Evolutionary conservation across 2,888 invertebrate genomes (phyloP).

Genomic region (Drosophila nr. fundita): DNA sequence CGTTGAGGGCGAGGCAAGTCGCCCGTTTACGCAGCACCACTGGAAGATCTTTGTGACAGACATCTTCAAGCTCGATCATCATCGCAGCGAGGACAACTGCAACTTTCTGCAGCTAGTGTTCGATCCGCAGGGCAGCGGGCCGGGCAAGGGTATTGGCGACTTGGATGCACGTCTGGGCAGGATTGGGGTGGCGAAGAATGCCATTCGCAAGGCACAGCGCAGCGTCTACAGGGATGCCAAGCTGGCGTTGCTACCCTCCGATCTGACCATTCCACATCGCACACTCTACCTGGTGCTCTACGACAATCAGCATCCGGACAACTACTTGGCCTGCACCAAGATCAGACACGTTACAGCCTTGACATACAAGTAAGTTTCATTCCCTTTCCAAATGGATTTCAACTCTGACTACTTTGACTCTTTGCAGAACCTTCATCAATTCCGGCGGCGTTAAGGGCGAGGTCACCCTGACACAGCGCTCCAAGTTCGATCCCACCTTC

Average conservation of each 20-base stretch:
- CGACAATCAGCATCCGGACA: constrained; percentile 90
- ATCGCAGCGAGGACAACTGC: constrained; percentile 91
- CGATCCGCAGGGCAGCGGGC: constrained; percentile 91
- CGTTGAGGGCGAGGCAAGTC: constrained; percentile 43
- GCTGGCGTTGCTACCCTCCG: constrained; percentile 89
- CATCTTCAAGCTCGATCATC: constrained; percentile 91
- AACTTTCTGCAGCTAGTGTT: constrained; percentile 93
- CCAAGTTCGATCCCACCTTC: constrained; percentile 94
- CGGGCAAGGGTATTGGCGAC: constrained; percentile 91
- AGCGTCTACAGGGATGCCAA: constrained; percentile 89
- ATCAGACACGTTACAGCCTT: constrained; percentile 89
- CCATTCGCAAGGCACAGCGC: constrained; percentile 85
- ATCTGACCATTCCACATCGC: constrained; percentile 91
- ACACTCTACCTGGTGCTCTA: constrained; percentile 92
- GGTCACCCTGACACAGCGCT: constrained; percentile 91
- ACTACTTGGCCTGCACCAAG: constrained; percentile 93
- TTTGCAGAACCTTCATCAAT: constrained; percentile 89
- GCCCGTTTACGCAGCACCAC: constrained; percentile 89
- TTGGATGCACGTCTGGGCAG: constrained; percentile 91
- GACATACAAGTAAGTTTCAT: constrained; percentile 88
- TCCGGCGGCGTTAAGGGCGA: constrained; percentile 92
- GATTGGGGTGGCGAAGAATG: constrained; percentile 89
- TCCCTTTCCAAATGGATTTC: background rate
- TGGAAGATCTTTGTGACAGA: constrained; percentile 97
- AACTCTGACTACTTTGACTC: background rate